Conservation (phyloP, 2,797 vertebrate genomes). For the Alcedo quadribrachys region DNA sequence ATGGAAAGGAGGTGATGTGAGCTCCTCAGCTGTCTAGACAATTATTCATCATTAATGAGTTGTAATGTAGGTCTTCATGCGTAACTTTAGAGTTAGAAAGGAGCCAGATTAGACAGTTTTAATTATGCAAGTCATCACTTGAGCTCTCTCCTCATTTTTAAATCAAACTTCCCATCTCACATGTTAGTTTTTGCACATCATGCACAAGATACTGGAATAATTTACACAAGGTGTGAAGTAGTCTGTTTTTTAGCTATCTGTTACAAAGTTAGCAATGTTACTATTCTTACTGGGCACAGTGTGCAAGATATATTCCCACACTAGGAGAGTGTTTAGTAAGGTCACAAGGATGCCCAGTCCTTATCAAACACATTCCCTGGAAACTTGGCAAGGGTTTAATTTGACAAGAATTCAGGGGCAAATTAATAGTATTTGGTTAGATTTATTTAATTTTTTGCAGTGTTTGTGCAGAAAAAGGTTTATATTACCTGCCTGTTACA, state of each 20-base stretch:
- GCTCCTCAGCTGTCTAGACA: background rate
- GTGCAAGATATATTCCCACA: slow-evolving; percentile 71
- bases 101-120: background rate
- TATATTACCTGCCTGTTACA: background rate
- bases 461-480: background rate
- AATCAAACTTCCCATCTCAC: background rate
- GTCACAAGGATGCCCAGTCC: slow-evolving; percentile 73
- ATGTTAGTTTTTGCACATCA: background rate
- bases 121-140: background rate
- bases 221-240: slow-evolving; percentile 51
- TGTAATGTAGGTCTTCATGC: background rate
- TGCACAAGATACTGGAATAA: background rate
- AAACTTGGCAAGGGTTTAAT: slow-evolving; percentile 79
- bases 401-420: slow-evolving; percentile 39
- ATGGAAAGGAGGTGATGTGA: background rate
- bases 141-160: background rate
- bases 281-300: slow-evolving; percentile 69
- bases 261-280: slow-evolving; percentile 52
- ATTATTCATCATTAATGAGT: background rate
- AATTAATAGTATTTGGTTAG: slow-evolving; percentile 6
- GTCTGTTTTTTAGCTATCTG: slow-evolving; percentile 66
- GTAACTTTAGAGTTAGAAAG: background rate
- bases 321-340: slow-evolving; percentile 68
- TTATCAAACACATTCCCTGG: slow-evolving; percentile 85
- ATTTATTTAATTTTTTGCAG: background rate